Base-by-base conservation (phyloP, 2,888 invertebrate genomes). In the Macaria notata region DNA sequence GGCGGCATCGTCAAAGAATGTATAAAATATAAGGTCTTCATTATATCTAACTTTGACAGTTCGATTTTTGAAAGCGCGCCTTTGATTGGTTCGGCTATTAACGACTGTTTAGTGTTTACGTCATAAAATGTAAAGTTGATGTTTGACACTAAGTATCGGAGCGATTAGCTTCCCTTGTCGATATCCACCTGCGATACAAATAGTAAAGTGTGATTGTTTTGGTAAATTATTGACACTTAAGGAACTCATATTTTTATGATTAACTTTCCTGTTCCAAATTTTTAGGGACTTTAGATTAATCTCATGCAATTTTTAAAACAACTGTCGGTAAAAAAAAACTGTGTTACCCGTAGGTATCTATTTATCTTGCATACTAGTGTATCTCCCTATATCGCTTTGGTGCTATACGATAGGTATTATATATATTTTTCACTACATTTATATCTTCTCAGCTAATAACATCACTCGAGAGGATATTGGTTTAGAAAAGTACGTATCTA, bases 1-100 rank as follows among this genome's bases (percentile, higher is more conserved):
- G 73, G 84, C 89, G 89, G 88, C 81, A 75, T 75, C 78, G 63
- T 84, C 87, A 91, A 89, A 90, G 86, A 76, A 76, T 78, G 75
- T 76, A 76, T 83, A 78, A 83, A 79, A 80, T 75, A 84, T 86
- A 84, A 88, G 81, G 79, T 78, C 83, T 84, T 86, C 81, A 87
- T 88, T 84, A 80, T 75, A 80, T 81, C 75, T 76, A 81, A 79
- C 66, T 83, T 83, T 84, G 88, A 88, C 87, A 84, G 86, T 80
- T 86, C 81, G 81, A 88, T 87, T 86, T 86, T 79, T 68, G 66
- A 73, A 83, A 81, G 75, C 71, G 72, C 68, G 67, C 59, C 69
- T 59, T 61, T 65, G 72, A 82, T 85, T 77, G 78, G 80, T 76
- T 64, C 68, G 73, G 73, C 76, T 79, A 78, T 81, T 72, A 76